These are phyloP conservation scores for Sapayoa aenigma DNA, from an alignment of 2,113 vertebrate genomes.

Conservation along the genomic window DNA sequence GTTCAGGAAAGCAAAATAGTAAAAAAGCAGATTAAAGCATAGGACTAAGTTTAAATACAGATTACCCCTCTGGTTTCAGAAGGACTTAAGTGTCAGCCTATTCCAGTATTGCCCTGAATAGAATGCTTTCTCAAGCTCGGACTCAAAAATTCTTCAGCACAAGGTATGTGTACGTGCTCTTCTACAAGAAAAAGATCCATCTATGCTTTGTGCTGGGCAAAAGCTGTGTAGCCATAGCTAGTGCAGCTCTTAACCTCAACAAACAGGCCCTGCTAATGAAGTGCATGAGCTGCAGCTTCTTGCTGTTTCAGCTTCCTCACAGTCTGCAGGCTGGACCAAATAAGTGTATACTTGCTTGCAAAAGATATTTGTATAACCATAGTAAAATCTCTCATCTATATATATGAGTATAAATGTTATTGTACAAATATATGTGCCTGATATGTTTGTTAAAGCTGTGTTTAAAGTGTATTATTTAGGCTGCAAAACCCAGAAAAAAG, in stretches of 20 bases:
- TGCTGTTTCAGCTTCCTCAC: not conserved
- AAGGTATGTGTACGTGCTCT: not conserved
- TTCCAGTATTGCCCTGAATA: not conserved
- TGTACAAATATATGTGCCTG: not conserved
- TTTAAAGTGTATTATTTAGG: not conserved
- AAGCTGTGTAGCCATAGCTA: not conserved
- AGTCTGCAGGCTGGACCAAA: not conserved
- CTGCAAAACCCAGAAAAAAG: not conserved
- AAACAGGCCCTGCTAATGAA: not conserved
- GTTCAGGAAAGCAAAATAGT: not conserved
- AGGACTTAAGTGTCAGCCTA: not conserved
- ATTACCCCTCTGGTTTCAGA: not conserved
- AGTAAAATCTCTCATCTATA: not conserved
- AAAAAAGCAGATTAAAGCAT: slow-evolving; percentile 41
- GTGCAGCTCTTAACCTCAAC: not conserved
- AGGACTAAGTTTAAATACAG: slow-evolving; percentile 37
- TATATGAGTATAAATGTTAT: not conserved
- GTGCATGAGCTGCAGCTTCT: not conserved
- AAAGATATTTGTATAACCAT: not conserved
- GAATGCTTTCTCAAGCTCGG: not conserved
- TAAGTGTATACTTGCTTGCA: not conserved
- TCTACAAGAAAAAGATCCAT: not conserved
- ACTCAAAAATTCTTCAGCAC: not conserved
- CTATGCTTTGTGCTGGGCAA: not conserved
- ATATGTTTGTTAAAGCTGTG: not conserved